Conservation (phyloP, 1,140 invertebrate genomes). For the Elymnias hypermnestra region DNA sequence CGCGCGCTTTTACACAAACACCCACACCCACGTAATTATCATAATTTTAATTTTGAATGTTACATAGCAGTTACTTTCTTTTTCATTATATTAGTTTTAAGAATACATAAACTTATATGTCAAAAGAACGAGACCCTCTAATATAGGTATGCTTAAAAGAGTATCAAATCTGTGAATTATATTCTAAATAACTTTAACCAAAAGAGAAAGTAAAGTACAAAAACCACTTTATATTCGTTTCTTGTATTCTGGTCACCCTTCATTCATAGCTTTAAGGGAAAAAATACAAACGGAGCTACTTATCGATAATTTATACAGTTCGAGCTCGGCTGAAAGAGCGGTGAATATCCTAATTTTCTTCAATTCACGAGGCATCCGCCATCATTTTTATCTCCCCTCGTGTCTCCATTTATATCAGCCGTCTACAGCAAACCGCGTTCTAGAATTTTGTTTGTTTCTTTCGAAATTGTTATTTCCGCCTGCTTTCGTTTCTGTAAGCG, state of each 20-base stretch:
- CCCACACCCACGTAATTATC: too few species aligned
- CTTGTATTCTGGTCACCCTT: background rate
- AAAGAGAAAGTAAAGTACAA: too few species aligned
- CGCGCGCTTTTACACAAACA: too few species aligned
- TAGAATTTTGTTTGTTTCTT: conserved; percentile 71
- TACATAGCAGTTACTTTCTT: too few species aligned
- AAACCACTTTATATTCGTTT: background rate
- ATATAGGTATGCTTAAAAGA: too few species aligned
- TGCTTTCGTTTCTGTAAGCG: conserved; percentile 64
- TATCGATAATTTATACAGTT: conserved; percentile 55
- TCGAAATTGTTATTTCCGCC: conserved; percentile 69
- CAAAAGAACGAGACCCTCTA: too few species aligned
- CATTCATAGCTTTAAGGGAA: conserved; percentile 10
- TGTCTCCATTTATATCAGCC: conserved; percentile 65
- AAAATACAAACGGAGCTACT: conserved; percentile 28
- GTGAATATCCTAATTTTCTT: conserved; percentile 70
- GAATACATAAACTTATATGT: too few species aligned
- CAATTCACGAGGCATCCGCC: conserved; percentile 62
- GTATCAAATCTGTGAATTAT: too few species aligned
- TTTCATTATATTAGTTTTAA: too few species aligned
- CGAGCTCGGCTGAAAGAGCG: conserved; percentile 44
- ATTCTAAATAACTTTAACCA: too few species aligned
- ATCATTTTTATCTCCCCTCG: conserved; percentile 68
- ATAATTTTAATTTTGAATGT: too few species aligned
- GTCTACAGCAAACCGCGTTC: conserved; percentile 52